Percentiles rank a stretch among this genome's conserved stretches.
Conservation (phyloP, 2,797 vertebrate genomes). For the Xenentodon cancila region DNA sequence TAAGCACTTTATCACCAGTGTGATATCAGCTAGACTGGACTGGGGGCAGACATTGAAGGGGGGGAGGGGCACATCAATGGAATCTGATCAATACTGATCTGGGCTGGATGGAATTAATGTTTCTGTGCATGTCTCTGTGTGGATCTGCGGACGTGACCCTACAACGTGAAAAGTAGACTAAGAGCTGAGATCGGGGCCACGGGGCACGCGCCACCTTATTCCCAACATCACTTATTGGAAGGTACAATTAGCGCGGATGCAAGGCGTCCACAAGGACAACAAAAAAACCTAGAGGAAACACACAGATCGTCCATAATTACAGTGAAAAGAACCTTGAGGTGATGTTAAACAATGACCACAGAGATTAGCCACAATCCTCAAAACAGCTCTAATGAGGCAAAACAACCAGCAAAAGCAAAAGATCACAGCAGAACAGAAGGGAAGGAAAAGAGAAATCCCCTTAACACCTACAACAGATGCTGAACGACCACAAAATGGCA, state of each 20-base stretch:
- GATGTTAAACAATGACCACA: not conserved
- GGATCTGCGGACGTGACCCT: not conserved
- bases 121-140: not conserved
- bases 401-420: not conserved
- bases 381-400: not conserved
- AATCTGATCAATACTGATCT: constrained; percentile 47
- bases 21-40: too few relatives aligned
- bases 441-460: not conserved
- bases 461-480: not conserved
- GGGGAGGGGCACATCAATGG: constrained; percentile 30
- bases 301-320: not conserved
- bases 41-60: not conserved
- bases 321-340: not conserved
- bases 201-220: too few relatives aligned
- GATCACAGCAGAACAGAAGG: not conserved
- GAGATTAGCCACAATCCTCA: not conserved
- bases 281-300: not conserved
- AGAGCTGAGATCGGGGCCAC: not conserved
- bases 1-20: too few relatives aligned
- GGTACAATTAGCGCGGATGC: not conserved
- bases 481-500: not conserved
- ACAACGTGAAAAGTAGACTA: not conserved
- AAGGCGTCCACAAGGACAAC: not conserved
- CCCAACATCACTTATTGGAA: not conserved
- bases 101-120: constrained; percentile 15